Evolutionary conservation across 92 coral and sea anemone species (phyloP), one percentile per base, ranked within the genome.

Genomic region (Nematostella vectensis): DNA sequence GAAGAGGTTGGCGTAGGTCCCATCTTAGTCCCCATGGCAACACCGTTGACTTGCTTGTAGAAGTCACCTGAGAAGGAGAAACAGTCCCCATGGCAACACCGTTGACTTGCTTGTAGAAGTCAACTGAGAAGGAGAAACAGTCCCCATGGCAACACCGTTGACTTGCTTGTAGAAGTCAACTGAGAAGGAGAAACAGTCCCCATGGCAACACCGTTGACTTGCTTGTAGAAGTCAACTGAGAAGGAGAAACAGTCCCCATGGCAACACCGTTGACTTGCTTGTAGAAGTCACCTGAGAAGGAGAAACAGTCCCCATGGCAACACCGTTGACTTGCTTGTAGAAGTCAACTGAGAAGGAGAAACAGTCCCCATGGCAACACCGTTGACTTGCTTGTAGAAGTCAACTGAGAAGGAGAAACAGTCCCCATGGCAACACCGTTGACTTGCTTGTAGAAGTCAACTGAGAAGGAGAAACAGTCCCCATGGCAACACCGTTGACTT

Each of bases 1-100:
- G 57, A 58, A 68, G 8, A 58, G 10, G 50, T 68, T 68, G 12
- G 66, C 74, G 12, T 22, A 67, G 65, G 74, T 15, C 75, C 68
- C 57, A 69, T 24, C 16, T 47, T 29, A 29, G 68, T 58, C 8
- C 75, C 59, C 67, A 59, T 59, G 3, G 68, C 68, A 1, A 60
- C 67, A 1, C 67, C 45, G 15, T 60, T 60, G 10, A 47, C 42
- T 28, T 60, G 67, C 33, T 47, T 0, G 24, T 25, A 61, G 36
- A 61, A 61, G 27, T 61, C 67, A 47, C 67, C 56, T 25, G 49
- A 43, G 29, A 54, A 54, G 12, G 59, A 0, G 0, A 62, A 62
- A 50, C 63, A 52, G 27, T 62, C 3, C 75, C 59, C 67, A 59
- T 59, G 1, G 68, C 68, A 1, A 60, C 67, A 4, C 67, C 45